Base-by-base conservation (phyloP, 2,113 vertebrate species). In the Tragelaphus scriptus region DNA sequence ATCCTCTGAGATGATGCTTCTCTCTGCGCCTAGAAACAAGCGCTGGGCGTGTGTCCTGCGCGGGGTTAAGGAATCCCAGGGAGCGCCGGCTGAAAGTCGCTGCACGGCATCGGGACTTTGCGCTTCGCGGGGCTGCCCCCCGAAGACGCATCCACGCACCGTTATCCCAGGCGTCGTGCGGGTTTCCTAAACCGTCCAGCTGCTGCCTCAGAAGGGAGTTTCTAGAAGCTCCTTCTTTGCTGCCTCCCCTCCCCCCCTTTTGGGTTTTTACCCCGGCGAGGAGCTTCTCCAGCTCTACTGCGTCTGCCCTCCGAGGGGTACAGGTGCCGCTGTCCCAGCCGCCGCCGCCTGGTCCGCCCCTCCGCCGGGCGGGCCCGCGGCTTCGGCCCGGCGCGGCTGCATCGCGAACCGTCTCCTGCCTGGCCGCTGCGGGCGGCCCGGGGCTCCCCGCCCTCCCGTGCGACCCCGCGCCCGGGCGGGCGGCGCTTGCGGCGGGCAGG, bases 401-500 rank as follows among this genome's bases (percentile, higher is more conserved):
- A 23, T 17, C n/a, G 19, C 49, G 55, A 30, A 84, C 21, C 49
- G 47, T 88, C 77, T 47, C 36, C 30, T 6, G 49, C 40, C 19
- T 0, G 77, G 56, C 30, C 11, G 49, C 80, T 11, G 71, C 71
- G 12, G 1, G 51, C 44, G 53, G 40, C 84, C 75, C 28, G 94
- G 75, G 92, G 88, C 95, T 95, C 94, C 90, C 96, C 97, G 87
- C 96, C 96, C 96, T 94, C 87, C 90, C 63, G 95, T 91, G 68
- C 96, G 93, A 98, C 97, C 98, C 97, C 68, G 97, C 94, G 87
- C 94, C 85, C 4, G n/a, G 92, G 90, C 97, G 94, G 98, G 98
- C 95, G 95, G 97, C 87, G 97, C 96, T 92, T 51, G 94, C 90
- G 13, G 95, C 91, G 89, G 97, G 97, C 96, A 93, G 88, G 97